Base-by-base conservation (phyloP, 2,888 invertebrate species). In the Ormyrus nitidulus region DNA sequence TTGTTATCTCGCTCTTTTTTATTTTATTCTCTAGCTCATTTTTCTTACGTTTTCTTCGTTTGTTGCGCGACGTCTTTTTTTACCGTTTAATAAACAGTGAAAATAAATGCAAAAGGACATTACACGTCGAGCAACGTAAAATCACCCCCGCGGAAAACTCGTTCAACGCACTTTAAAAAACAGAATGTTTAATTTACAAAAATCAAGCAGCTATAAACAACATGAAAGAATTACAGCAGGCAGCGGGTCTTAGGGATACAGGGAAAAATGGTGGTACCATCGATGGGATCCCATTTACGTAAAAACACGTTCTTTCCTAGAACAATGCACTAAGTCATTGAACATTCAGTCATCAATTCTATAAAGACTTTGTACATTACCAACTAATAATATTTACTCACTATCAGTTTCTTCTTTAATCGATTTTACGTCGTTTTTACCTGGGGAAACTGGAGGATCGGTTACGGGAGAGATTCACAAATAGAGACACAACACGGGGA, bases 161-260 rank as follows among this genome's bases (percentile, higher is more conserved):
- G n/a, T 49, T 65, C 13, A 44, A 69, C 62, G 74, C 54, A 62
- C 46, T 70, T 69, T 49, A 58, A 48, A 46, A 44, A 34, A 69
- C 34, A 69, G 48, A 77, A 11, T 51, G 3, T 34, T 64, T 66
- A 51, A 78, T 75, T 80, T 73, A 79, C 64, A 84, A 83, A 86
- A 83, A 83, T 34, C 84, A 85, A 85, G 83, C 85, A 85, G 83
- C 83, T 86, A 80, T 81, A 84, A 84, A 84, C 81, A 84, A 85
- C 85, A 85, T 77, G 82, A 84, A 81, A 81, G 62, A 80, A 78
- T 66, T 83, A 83, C 79, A 85, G 84, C 85, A 86, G 84, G 86
- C 86, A 84, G 80, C 76, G 80, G 83, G 62, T 81, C 58, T 6
- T 70, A 62, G 77, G 73, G 81, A 34, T 34, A 58, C 49, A 62